Base-by-base conservation (phyloP, 2,797 vertebrate genomes). In the Dicrostonyx torquatus region DNA sequence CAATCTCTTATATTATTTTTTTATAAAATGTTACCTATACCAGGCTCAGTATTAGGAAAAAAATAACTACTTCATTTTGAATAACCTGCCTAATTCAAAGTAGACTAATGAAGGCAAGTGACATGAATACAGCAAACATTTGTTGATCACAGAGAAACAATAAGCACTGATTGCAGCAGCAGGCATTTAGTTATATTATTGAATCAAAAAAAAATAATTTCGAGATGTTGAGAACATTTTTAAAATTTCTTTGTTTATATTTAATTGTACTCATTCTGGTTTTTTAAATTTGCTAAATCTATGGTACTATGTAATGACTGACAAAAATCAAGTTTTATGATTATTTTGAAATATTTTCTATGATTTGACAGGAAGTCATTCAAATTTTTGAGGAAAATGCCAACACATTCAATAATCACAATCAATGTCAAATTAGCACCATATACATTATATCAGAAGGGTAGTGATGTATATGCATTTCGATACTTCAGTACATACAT, bases 251-350 rank as follows among this genome's bases (percentile, higher is more conserved):
- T 64, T 6, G 4, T 66, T 75, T 40, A 9, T 62, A 31, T 11
- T 10, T 93, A 29, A 13, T 73, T 53, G 13, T 37, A 2, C 6
- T 62, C 2, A 53, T 64, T 78, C 12, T 73, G 68, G 11, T 45
- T 94, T 37, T 86, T 50, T n/a, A 79, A 86, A 40, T 90, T 58
- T 15, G 15, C 72, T 79, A 48, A 55, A 70, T 20, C 75, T 85
- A 26, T 37, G 79, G 10, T 18, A 5, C 10, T 68, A 9, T 50
- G 3, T 89, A 94, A 55, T 76, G 5, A 70, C 43, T 68, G 18
- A 82, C 78, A 73, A 12, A 50, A 78, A 76, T 55, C 87, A 77
- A 76, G 84, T 85, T 86, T 86, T 50, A 78, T 75, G 14, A 85
- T 73, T 13, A 8, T 78, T 79, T 58, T n/a, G 6, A 53, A 68